phyloP scores from a whole-genome alignment of 2,888 invertebrate species.

The Syrphus vitripennis region DNA sequence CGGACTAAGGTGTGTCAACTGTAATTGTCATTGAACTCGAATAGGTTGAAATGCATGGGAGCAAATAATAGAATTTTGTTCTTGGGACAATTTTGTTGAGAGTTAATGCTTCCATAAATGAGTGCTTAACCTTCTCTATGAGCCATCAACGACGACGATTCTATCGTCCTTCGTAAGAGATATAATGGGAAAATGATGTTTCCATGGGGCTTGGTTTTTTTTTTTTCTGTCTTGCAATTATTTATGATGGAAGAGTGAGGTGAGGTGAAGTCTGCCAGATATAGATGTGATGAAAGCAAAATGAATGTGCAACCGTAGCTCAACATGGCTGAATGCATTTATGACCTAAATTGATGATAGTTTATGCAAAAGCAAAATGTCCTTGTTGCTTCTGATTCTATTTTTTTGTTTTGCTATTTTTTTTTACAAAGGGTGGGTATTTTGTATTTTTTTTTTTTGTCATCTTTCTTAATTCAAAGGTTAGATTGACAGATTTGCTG shows the following conservation, averaged over 20 bases:
- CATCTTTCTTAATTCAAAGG: neutral
- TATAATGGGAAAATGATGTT: conserved; percentile 64
- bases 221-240: conserved; percentile 56
- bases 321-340: conserved; percentile 49
- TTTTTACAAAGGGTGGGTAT: neutral
- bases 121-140: neutral
- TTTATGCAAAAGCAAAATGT: conserved; percentile 40
- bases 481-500: conserved; percentile 29
- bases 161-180: conserved; percentile 46
- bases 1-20: conserved; percentile 2
- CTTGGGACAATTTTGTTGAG: neutral
- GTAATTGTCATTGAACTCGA: conserved; percentile 23
- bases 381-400: conserved; percentile 24
- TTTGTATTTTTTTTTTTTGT: neutral
- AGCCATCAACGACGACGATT: neutral
- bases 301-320: neutral
- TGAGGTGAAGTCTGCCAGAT: no score
- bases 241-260: conserved; percentile 37
- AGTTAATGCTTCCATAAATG: conserved; percentile 1
- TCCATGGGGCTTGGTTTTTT: conserved; percentile 32
- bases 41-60: neutral
- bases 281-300: neutral
- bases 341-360: conserved; percentile 66
- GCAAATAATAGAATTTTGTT: conserved; percentile 34
- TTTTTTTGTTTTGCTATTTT: neutral